These are phyloP conservation scores for Ictidomys tridecemlineatus DNA, from an alignment of 2,113 vertebrate species.

Conservation along the genomic window DNA sequence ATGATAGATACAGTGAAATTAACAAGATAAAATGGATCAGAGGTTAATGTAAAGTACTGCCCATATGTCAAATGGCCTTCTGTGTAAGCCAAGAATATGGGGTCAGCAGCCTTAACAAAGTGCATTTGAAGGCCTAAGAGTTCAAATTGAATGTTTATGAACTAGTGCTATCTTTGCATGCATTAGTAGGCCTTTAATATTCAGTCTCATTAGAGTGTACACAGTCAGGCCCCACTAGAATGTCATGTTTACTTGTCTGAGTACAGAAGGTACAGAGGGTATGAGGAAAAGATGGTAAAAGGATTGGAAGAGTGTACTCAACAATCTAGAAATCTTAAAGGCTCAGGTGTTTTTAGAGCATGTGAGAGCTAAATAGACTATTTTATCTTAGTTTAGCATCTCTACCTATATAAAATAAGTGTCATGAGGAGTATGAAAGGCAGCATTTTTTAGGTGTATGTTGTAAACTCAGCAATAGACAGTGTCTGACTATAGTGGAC, in stretches of 20 bases:
- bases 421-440: background rate
- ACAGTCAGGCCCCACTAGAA: background rate
- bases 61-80: background rate
- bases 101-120: background rate
- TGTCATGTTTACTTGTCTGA: background rate
- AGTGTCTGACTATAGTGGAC: background rate
- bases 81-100: background rate
- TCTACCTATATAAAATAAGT: background rate
- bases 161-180: background rate
- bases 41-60: background rate
- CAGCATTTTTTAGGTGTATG: rapidly evolving
- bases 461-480: too few relatives aligned
- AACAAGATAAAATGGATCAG: background rate
- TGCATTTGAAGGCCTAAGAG: background rate
- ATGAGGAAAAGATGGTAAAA: background rate
- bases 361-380: background rate
- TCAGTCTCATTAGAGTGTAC: background rate
- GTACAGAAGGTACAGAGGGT: background rate
- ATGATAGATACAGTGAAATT: background rate
- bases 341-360: background rate
- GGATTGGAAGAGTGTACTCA: background rate
- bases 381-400: background rate
- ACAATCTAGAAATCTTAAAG: background rate
- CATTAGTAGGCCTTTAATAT: background rate
- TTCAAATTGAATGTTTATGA: background rate